Conservation (phyloP, 2,888 invertebrate species). For the Hedychridium roseum region DNA sequence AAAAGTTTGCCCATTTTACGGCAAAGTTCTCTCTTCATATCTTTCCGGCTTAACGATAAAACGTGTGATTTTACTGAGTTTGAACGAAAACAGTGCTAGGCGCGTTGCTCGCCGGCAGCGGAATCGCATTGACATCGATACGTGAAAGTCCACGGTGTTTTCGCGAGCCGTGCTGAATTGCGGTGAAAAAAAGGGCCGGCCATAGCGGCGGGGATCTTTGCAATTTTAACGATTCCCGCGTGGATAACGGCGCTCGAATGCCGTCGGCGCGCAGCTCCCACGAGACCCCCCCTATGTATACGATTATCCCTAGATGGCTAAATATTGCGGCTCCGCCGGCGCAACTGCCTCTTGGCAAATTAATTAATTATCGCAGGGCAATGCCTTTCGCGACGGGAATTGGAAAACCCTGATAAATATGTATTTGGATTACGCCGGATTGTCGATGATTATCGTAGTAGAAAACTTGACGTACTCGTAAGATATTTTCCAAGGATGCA, state of each 20-base stretch:
- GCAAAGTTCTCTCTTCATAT: too few species aligned
- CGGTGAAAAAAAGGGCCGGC: too few species aligned
- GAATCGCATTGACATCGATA: too few species aligned
- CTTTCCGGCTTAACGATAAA: too few species aligned
- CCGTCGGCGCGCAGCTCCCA: constrained; percentile 19
- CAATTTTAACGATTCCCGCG: constrained; percentile 8
- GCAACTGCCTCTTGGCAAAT: constrained; percentile 18
- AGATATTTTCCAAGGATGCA: background rate
- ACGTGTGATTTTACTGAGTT: too few species aligned
- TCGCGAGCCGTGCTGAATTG: too few species aligned
- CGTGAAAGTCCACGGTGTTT: too few species aligned
- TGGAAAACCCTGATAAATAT: constrained; percentile 9
- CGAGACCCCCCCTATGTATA: constrained; percentile 24
- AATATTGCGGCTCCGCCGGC: constrained; percentile 21
- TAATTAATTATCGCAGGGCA: constrained; percentile 22
- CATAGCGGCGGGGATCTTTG: constrained; percentile 8
- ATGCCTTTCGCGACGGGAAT: constrained; percentile 12
- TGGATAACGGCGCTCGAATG: constrained; percentile 20
- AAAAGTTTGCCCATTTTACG: too few species aligned
- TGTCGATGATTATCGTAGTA: constrained; percentile 19
- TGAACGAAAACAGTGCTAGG: too few species aligned
- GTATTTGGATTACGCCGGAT: constrained; percentile 13
- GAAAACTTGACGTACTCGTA: too few species aligned
- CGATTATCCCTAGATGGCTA: constrained; percentile 32
- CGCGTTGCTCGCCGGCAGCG: too few species aligned